Evolutionary conservation across 2,113 vertebrate species (phyloP), one percentile per base, ranked within the genome.

Genomic region (Callipepla californica): DNA sequence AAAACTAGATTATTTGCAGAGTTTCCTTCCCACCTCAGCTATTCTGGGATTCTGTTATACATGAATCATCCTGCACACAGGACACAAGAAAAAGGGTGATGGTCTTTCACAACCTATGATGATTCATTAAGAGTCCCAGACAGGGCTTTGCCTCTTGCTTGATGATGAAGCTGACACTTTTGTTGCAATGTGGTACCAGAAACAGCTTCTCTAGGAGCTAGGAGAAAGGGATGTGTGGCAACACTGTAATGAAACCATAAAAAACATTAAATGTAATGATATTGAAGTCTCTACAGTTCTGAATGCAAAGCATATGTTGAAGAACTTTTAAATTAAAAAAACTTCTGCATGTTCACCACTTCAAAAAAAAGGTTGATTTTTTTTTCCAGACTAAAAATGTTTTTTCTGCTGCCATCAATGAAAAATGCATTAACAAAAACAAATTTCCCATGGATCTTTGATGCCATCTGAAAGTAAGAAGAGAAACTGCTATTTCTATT

Each of bases 291-390:
- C 76, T 85, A 74, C 42, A 62, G 34, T 74, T 92, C 51, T 88
- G 91, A 96, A 96, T 94, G 72, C 48, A 96, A 96, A 97, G 74
- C 95, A 97, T 73, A 95, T 96, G 94, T 55, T 77, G 70, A 88
- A 90, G 72, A 94, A 94, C 34, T 76, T 97, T 83, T 91, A 78
- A 94, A 95, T 95, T 87, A 38, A 84, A 59, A 92, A 92, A 80
- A 53, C 19, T 44, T 94, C 66, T 0, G 7, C 11, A 38, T 84
- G 86, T 67, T 75, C 26, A 50, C 32, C 55, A 47, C 42, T 88
- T 89, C 6, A 67, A 89, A 95, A 91, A 89, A 38, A 62, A 65
- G 30, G n/a, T 90, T 89, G 50, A 80, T 95, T 90, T 92, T 57
- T 85, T 95, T 97, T 94, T 88, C 45, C 61, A 36, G 12, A 57